Percentiles rank a stretch among this genome's conserved stretches.
phyloP scores from a whole-genome alignment of 2,888 invertebrate species.

The Xanthostigma xanthostigma region DNA sequence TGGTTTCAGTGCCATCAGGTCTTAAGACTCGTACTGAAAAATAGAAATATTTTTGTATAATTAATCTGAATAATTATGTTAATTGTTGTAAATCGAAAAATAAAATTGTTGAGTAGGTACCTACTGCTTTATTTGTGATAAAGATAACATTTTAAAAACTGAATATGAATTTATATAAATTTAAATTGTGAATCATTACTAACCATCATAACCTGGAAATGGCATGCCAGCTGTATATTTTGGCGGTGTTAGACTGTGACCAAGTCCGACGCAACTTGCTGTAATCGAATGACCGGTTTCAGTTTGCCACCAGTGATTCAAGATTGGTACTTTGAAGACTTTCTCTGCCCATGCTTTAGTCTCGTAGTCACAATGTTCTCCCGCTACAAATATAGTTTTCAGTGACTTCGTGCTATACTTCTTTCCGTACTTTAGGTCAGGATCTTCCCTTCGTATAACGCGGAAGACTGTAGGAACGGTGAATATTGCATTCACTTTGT shows the following conservation, averaged over 20 bases:
- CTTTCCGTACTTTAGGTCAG: conserved; percentile 48
- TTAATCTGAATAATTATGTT: no score
- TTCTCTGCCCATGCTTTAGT: conserved; percentile 66
- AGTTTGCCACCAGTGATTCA: conserved; percentile 97
- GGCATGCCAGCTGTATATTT: conserved; percentile 70
- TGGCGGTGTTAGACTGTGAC: conserved; percentile 53
- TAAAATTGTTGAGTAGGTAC: no score
- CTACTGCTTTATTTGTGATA: no score
- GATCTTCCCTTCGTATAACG: conserved; percentile 70
- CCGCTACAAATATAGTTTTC: conserved; percentile 66
- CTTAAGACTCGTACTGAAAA: conserved; percentile 47
- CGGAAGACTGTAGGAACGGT: conserved; percentile 85
- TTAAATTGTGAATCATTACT: no score
- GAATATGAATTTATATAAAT: no score
- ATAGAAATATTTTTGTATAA: not conserved
- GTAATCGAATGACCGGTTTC: conserved; percentile 87
- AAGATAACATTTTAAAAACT: no score
- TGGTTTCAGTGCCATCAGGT: conserved; percentile 53
- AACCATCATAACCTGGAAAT: conserved; percentile 77
- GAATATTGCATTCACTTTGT: conserved; percentile 71
- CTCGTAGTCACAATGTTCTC: conserved; percentile 87
- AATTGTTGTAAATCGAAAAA: no score
- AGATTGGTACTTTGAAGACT: conserved; percentile 54
- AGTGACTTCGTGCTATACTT: conserved; percentile 58
- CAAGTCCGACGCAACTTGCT: conserved; percentile 66